Evolutionary conservation across 2,888 invertebrate genomes (phyloP).

Genomic region (Trachelus stipa): DNA sequence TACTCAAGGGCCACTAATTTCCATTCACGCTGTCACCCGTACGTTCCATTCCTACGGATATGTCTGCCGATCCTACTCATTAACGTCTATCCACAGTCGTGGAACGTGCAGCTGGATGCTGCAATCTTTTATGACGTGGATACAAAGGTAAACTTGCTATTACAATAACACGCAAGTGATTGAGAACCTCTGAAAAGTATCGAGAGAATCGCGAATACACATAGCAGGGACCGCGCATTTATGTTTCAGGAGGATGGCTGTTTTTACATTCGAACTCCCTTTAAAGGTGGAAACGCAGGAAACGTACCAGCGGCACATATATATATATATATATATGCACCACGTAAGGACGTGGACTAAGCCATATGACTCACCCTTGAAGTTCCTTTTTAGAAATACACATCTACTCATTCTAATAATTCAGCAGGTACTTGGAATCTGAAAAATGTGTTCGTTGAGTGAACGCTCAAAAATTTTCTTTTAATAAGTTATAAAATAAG

Average conservation of each 20-base stretch:
- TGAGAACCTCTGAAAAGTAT: background rate
- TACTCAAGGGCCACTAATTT: conserved; percentile 42
- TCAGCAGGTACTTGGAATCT: background rate
- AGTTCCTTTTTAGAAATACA: conserved; percentile 9
- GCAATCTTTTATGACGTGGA: background rate
- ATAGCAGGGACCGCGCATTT: background rate
- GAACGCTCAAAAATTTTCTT: background rate
- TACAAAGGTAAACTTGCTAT: background rate
- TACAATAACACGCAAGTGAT: background rate
- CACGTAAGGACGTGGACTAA: background rate
- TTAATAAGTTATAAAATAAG: background rate
- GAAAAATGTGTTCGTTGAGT: background rate
- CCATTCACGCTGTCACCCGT: background rate
- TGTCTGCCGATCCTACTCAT: background rate
- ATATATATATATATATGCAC: background rate
- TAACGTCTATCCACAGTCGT: background rate
- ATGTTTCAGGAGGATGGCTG: background rate
- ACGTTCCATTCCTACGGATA: background rate
- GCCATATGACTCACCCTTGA: conserved; percentile 26
- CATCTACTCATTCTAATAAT: background rate
- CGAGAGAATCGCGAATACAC: background rate
- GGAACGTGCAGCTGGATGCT: background rate
- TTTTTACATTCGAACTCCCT: conserved; percentile 3
- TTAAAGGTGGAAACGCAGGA: conserved; percentile 49
- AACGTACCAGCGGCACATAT: conserved; percentile 31